Base-by-base conservation (phyloP, 2,113 vertebrate genomes). In the Amia ocellicauda region DNA sequence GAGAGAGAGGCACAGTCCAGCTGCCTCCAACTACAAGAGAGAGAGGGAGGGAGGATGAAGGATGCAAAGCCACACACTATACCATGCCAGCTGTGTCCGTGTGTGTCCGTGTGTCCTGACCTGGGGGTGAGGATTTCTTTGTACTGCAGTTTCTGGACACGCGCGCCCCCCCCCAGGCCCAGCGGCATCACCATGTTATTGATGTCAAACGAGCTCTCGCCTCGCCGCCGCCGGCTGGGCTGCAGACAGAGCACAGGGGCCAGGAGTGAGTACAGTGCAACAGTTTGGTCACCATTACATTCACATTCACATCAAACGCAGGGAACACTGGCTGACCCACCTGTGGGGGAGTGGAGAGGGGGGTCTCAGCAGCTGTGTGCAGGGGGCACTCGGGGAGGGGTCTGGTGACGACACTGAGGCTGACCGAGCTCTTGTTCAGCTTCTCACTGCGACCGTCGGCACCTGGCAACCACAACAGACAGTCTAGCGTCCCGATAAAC, bases 121-220 rank as follows among this genome's bases (percentile, higher is more conserved):
- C 84, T 82, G 41, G 84, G 84, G 23, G 83, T 83, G 49, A 82
- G 58, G 3, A 82, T 84, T 73, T 88, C 83, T 62, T 88, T 86
- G 54, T 84, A 86, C 66, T 81, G 83, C 1, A 83, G 58, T 51
- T 72, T 86, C 63, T 84, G 85, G 60, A 85, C 79, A 13, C 67
- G 55, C 20, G 82, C 56, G 2, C 75, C 68, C 0, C 78, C 77
- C 41, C 71, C 79, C 62, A 77, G 68, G 4, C 82, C 83, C 73
- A 80, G 26, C 2, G 84, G 84, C 64, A 88, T 86, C 29, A 83
- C 77, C 23, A 86, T 63, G 64, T 81, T 86, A 71, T 85, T 64
- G 0, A 83, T 85, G 68, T 83, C 69, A 0, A 80, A 88, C 1
- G 80, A 86, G 57, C 68, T 77, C 53, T 84, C 82, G 0, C 42